A percentile compares a stretch with the other conserved stretches of the same genome.
These are phyloP conservation scores for Hemibagrus wyckioides DNA, from an alignment of 2,113 vertebrate species.

Conservation along the genomic window DNA sequence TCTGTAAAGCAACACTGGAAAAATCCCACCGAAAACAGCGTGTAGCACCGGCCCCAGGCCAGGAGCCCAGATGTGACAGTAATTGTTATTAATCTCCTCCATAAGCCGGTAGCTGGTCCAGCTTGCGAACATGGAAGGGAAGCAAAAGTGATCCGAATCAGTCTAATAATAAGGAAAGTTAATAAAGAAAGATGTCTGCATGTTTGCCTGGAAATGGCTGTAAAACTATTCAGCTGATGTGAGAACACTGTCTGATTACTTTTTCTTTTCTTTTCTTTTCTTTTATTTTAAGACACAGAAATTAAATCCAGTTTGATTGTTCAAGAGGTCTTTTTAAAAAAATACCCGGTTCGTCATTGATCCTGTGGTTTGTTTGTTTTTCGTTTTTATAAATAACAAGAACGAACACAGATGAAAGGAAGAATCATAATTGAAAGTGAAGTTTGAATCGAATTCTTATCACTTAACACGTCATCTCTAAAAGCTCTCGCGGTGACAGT, in stretches of 20 bases:
- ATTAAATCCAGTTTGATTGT: too few relatives aligned
- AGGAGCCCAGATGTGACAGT: conserved; percentile 59
- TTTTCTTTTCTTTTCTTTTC: too few relatives aligned
- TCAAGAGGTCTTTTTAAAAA: too few relatives aligned
- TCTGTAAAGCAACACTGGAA: conserved; percentile 57
- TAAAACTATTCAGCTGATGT: too few relatives aligned
- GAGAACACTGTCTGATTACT: too few relatives aligned
- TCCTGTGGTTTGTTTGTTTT: neutral
- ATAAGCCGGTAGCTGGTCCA: conserved; percentile 45
- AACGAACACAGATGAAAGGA: neutral
- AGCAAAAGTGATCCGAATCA: neutral
- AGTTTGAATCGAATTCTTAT: neutral
- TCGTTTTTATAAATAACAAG: neutral
- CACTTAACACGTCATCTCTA: neutral
- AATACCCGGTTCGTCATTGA: neutral
- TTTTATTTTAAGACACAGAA: too few relatives aligned
- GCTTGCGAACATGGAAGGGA: conserved; percentile 30
- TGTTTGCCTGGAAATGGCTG: neutral
- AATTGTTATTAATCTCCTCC: conserved; percentile 56
- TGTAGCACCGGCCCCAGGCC: conserved; percentile 46
- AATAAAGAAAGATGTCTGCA: neutral
- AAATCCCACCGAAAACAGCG: conserved; percentile 51
- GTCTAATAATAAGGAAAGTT: neutral
- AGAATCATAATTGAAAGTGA: neutral
- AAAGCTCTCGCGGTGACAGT: neutral